Base-by-base conservation (phyloP, 2,888 invertebrate species). In the Andrena bicolor region DNA sequence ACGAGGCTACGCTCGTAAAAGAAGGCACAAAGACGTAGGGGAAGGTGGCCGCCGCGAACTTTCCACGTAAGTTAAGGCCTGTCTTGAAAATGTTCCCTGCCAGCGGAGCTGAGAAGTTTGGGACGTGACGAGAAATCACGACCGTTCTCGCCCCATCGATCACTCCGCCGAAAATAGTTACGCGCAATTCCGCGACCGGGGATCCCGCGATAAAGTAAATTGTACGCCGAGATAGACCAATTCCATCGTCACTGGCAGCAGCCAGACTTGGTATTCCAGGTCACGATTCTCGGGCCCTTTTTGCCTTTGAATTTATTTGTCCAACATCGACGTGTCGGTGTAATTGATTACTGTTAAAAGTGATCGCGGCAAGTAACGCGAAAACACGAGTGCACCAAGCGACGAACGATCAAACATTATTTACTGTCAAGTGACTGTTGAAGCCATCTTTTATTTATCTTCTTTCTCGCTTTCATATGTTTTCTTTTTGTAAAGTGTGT, bases 121-220 rank as follows among this genome's bases (percentile, higher is more conserved):
- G 49, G 69, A 85, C 88, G 85, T 85, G 86, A 87, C 77, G 78
- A 84, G 88, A 89, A 89, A 89, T 86, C 85, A 68, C 86, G 80
- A 77, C 72, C 74, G 58, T 7, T 71, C 68, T 66, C 65, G 23
- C 63, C 53, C 8, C 78, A 75, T 82, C 83, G 83, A 80, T 85
- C 66, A 74, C 49, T 26, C n/a, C 2, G 23, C n/a, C 26, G 83
- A 77, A 83, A 83, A 81, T 73, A 70, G 69, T 76, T 65, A 49
- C 58, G 60, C 51, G 66, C 64, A 30, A 69, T 73, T 49, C 41
- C 64, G 32, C 65, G 30, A 13, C 61, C 58, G 48, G 49, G 66
- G 70, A 76, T 70, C 48, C 66, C 60, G 60, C 66, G 80, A 76
- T 66, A 28, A 76, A 76, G 76, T 76, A 56, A 69, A 74, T 80